Evolutionary conservation across 2,797 vertebrate genomes (phyloP).

Genomic region (Acridotheres tristis): DNA sequence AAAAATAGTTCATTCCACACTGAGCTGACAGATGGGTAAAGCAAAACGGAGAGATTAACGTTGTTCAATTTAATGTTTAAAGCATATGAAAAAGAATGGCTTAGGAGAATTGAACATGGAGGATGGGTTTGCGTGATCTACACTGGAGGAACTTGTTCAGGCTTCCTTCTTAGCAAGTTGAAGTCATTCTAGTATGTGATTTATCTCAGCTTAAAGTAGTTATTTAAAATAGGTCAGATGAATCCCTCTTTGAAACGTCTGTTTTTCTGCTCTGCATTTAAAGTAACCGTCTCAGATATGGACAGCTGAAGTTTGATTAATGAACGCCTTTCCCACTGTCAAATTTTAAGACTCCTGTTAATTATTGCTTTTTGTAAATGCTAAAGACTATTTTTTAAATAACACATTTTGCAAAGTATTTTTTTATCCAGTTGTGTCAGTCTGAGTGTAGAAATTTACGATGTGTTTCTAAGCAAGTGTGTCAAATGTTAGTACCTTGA

Average conservation of each 20-base stretch:
- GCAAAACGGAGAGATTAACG: constrained; percentile 6
- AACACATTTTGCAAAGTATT: not conserved
- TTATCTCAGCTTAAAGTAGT: constrained; percentile 16
- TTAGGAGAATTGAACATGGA: not conserved
- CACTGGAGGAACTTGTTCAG: not conserved
- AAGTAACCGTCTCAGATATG: not conserved
- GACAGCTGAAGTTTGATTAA: not conserved
- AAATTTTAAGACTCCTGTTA: not conserved
- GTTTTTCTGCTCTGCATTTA: not conserved
- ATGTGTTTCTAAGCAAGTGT: not conserved
- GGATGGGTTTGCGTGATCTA: not conserved
- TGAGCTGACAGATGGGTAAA: not conserved
- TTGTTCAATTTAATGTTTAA: constrained; percentile 14
- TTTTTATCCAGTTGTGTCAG: not conserved
- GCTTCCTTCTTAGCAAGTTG: not conserved
- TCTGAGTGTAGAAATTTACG: not conserved
- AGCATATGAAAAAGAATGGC: not conserved
- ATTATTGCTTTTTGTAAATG: not conserved
- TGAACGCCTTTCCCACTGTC: not conserved
- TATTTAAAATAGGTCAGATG: constrained; percentile 47
- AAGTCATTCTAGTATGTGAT: not conserved
- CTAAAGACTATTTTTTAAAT: not conserved
- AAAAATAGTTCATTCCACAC: not conserved
- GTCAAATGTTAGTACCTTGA: not conserved
- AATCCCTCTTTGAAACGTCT: not conserved